Base-by-base conservation (phyloP, 2,113 vertebrate genomes). In the Halcyon malimbica region DNA sequence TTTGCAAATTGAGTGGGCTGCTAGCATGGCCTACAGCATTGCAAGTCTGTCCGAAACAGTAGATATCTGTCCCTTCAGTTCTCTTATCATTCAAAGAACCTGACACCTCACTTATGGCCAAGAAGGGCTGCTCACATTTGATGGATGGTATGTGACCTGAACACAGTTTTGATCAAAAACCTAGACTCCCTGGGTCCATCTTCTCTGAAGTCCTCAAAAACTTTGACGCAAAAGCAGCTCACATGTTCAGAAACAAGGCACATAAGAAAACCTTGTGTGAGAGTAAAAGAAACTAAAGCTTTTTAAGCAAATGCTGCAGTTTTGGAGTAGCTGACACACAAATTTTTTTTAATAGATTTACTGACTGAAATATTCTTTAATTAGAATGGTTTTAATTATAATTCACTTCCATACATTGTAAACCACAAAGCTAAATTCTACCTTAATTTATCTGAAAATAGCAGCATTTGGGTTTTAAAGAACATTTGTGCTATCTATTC, bases 321-420 rank as follows among this genome's bases (percentile, higher is more conserved):
- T 92, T 90, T 56, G 42, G 56, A 51, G 33, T 56, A 94, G 82
- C 76, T 94, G 79, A 93, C 65, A 50, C 46, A 75, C 10, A 13
- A 50, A 92, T 88, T 69, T 13, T 14, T 90, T 94, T 77, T 44
- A 83, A 64, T 89, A 86, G 56, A 87, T 78, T 68, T 92, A 92
- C 60, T 60, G 39, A 68, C 39, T 68, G 42, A 89, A 95, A 87
- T 67, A 64, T 8, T 80, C 71, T 85, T 93, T 92, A 95, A 95
- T 90, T 93, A 83, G 29, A 94, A 80, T 53, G 6, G 4, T 29
- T 94, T 83, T 88, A 83, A 94, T 93, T 93, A 90, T 48, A 83
- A 89, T 75, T 90, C 29, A 33, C 76, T 89, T 94, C 57, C 26
- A 56, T 75, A 84, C 6, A 33, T 85, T 94, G 83, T 44, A 89